A percentile compares a stretch with the other conserved stretches of the same genome.
phyloP scores from a whole-genome alignment of 2,888 invertebrate genomes.

The Clunio marinus region DNA sequence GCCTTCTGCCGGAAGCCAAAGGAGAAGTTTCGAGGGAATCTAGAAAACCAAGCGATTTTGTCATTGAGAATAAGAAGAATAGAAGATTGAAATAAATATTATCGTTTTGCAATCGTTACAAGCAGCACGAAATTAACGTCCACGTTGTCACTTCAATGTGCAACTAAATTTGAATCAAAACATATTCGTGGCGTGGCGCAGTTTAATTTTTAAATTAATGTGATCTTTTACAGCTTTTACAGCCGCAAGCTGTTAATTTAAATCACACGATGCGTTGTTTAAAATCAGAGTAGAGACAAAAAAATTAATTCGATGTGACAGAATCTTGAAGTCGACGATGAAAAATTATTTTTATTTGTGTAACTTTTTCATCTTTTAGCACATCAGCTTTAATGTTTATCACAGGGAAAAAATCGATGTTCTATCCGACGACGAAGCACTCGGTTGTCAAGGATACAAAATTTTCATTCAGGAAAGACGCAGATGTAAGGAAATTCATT shows the following conservation, averaged over 20 bases:
- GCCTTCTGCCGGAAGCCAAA: no score
- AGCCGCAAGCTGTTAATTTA: not conserved
- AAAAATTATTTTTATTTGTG: not conserved
- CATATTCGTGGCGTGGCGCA: not conserved
- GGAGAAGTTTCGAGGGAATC: no score
- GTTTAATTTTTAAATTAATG: conserved; percentile 20
- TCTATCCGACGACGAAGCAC: conserved; percentile 19
- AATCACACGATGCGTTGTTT: not conserved
- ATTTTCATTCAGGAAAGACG: conserved; percentile 15
- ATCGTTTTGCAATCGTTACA: no score
- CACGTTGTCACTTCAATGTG: no score
- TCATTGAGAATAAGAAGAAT: no score
- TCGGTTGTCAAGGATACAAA: conserved; percentile 31
- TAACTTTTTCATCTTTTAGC: not conserved
- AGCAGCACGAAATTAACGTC: no score
- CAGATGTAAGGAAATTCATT: conserved; percentile 36
- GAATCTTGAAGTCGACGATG: not conserved
- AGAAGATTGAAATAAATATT: no score
- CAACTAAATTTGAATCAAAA: no score
- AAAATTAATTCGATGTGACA: not conserved
- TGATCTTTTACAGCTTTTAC: not conserved
- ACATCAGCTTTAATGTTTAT: conserved; percentile 28
- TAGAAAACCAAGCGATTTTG: no score
- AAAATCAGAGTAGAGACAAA: not conserved
- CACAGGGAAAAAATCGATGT: conserved; percentile 30